A percentile compares a stretch with the other conserved stretches of the same genome.
Evolutionary conservation across 2,888 invertebrate genomes (phyloP).

Genomic region (Gordius sp.): DNA sequence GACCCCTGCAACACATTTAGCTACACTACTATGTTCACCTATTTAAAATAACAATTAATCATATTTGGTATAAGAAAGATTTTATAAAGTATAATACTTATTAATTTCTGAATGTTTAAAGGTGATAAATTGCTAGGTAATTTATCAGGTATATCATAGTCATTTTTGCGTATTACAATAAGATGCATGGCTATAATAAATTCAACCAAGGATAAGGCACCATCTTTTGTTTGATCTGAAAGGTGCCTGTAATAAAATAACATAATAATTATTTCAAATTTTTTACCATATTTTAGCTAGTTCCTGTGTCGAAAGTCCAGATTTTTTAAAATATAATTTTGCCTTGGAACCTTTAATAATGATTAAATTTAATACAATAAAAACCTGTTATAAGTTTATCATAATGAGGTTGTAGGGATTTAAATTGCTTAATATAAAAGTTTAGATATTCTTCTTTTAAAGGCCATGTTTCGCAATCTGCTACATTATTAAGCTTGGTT

Average conservation of each 20-base stretch:
- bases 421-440: background rate
- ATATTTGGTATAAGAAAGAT: no score
- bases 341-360: background rate
- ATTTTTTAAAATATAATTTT: background rate
- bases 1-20: no score
- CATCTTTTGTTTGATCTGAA: background rate
- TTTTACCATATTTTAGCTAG: background rate
- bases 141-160: background rate
- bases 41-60: no score
- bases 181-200: conserved; percentile 1
- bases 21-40: no score
- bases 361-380: background rate
- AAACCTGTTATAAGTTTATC: background rate
- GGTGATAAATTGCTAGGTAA: background rate
- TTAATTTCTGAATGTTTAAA: no score
- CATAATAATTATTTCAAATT: background rate
- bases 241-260: background rate
- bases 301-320: background rate
- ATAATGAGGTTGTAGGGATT: background rate
- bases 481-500: no score
- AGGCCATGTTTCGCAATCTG: no score
- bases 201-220: background rate
- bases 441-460: background rate
- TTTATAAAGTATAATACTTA: no score
- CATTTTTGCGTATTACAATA: background rate